Evolutionary conservation across 2,888 invertebrate species (phyloP), one percentile per base, ranked within the genome.

Genomic region (Acanthosepion esculentum): DNA sequence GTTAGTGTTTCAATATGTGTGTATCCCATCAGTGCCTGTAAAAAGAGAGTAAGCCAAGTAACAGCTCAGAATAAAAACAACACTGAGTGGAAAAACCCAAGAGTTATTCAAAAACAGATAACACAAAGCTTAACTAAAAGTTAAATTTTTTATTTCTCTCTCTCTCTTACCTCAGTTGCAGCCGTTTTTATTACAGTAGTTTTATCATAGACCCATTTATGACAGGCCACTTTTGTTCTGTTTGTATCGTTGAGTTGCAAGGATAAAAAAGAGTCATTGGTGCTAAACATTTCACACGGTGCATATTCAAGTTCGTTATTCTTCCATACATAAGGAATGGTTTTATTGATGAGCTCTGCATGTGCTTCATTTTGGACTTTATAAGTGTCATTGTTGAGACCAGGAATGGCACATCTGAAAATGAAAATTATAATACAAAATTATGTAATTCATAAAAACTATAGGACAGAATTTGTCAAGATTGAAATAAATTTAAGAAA

Each of bases 291-390:
- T 92, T 92, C 48, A 92, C 92, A 92, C 10, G 23, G 48, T 26
- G 23, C 92, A 48, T 48, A 92, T 50, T 48, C 50, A 48, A 48
- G 10, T 48, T 92, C 23, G 12, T 92, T 50, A 48, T 92, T 29
- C 29, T 48, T 92, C 48, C 48, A 48, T 23, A 48, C 92, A 48
- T 92, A 92, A 12, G 92, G 92, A 48, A 92, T 92, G 29, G 48
- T 92, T 48, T 48, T 92, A 48, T 92, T 92, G 92, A 92, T 50
- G 29, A 92, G 92, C 23, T 92, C 92, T 15, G 92, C 92, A 48
- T 92, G 92, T 29, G 92, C 92, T 48, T 50, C 48, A 4, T 50
- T 50, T 92, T 92, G 92, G 92, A 92, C 20, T 48, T 48, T 29
- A 50, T 92, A 92, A 48, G 92, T 92, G 50, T 92, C 92, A 92